phyloP scores from a whole-genome alignment of 2,113 vertebrate genomes.

The Indicator maculatus region DNA sequence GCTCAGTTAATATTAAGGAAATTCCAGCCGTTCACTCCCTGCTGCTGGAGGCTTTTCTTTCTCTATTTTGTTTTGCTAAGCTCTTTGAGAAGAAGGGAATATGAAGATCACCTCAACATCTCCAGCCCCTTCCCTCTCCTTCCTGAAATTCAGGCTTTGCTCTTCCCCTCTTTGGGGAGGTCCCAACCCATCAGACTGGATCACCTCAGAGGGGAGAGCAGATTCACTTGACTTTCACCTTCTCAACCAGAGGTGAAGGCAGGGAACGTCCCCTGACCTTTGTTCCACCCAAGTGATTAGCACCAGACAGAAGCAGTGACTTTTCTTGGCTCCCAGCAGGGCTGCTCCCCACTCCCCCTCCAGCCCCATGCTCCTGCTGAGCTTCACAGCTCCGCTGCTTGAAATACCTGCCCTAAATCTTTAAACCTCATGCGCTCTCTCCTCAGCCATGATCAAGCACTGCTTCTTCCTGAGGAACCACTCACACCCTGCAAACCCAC shows the following conservation, averaged over 20 bases:
- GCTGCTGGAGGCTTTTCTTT: slow-evolving; percentile 44
- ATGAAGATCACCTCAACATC: fast-evolving
- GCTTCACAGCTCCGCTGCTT: background rate
- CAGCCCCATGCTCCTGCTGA: background rate
- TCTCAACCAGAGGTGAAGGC: background rate
- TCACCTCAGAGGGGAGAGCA: background rate
- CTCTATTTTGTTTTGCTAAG: slow-evolving; percentile 54
- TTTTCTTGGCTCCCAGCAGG: background rate
- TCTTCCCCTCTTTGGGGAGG: background rate
- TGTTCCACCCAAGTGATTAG: background rate
- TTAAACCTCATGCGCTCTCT: background rate
- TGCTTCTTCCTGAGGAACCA: fast-evolving
- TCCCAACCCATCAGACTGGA: background rate
- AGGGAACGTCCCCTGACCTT: background rate
- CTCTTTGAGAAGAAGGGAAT: slow-evolving; percentile 8
- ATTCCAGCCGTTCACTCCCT: slow-evolving; percentile 53
- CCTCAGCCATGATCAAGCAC: background rate
- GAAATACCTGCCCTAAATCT: slow-evolving; percentile 3
- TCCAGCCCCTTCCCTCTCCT: background rate
- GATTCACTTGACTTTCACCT: background rate
- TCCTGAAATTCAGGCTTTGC: background rate
- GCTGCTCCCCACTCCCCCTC: background rate
- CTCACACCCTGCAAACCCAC: fast-evolving
- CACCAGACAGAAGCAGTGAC: background rate
- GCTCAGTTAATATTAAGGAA: slow-evolving; percentile 59